phyloP scores from a whole-genome alignment of 2,888 invertebrate genomes.

The Subacronicta megacephala region DNA sequence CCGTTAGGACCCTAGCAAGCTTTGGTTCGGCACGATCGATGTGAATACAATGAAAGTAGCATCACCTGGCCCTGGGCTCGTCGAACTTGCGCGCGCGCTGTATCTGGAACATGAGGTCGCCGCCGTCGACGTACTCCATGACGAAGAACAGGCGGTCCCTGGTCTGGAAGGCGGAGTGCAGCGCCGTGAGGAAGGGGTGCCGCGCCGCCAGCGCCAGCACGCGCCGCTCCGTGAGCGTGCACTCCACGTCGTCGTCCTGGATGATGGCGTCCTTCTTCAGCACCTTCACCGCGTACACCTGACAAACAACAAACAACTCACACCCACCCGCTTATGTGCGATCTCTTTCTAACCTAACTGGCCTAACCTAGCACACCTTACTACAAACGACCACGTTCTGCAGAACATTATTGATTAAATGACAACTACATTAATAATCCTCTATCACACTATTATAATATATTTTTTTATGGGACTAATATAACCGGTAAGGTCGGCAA shows the following conservation, averaged over 20 bases:
- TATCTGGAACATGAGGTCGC: conserved; percentile 99
- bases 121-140: conserved; percentile 99
- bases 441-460: no score
- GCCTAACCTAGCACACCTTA: no score
- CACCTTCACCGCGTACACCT: conserved; percentile 96
- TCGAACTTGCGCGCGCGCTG: conserved; percentile 99
- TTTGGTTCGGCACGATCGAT: no score
- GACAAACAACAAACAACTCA: conserved; percentile 88
- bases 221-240: conserved; percentile 99
- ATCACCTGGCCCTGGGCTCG: conserved; percentile 96
- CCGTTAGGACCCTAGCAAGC: no score
- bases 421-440: no score
- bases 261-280: conserved; percentile 99
- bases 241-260: conserved; percentile 99
- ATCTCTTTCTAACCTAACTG: no score
- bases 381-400: no score
- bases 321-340: no score
- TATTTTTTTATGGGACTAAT: no score
- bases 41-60: no score
- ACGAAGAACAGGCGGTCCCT: conserved; percentile 99
- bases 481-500: no score
- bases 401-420: no score
- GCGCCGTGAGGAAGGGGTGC: conserved; percentile 99
- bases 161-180: conserved; percentile 99
- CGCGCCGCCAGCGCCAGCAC: conserved; percentile 98